phyloP scores from a whole-genome alignment of 2,797 vertebrate species.

The Chloroceryle inda region DNA sequence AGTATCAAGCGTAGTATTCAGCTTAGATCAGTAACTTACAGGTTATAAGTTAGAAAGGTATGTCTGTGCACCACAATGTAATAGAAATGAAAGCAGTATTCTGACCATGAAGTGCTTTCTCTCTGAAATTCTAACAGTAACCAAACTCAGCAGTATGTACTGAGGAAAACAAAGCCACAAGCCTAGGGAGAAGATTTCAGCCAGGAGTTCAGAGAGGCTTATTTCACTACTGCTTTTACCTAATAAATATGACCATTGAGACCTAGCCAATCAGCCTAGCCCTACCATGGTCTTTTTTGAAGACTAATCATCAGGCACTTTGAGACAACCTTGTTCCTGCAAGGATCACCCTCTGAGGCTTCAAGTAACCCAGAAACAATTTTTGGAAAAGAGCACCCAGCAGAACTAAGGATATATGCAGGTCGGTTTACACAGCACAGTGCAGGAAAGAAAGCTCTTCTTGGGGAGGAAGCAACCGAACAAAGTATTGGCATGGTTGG shows the following conservation, averaged over 20 bases:
- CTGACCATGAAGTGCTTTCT: not conserved
- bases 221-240: not conserved
- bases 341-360: not conserved
- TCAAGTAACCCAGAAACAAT: not conserved
- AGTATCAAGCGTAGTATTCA: not conserved
- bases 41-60: not conserved
- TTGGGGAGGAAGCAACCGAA: conserved; percentile 1
- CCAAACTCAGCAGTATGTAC: not conserved
- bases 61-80: not conserved
- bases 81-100: not conserved
- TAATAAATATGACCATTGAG: not conserved
- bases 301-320: not conserved
- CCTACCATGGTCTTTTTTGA: not conserved
- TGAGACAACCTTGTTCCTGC: not conserved
- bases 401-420: not conserved
- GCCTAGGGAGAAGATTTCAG: not conserved
- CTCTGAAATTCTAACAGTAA: not conserved
- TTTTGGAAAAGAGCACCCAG: not conserved
- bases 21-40: not conserved
- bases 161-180: not conserved
- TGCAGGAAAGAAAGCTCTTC: conserved; percentile 2
- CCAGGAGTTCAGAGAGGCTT: fast-evolving
- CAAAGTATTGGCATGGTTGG: not conserved
- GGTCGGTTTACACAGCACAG: not conserved
- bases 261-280: not conserved